Conservation (phyloP, 2,113 vertebrate species). For the Siniperca chuatsi region DNA sequence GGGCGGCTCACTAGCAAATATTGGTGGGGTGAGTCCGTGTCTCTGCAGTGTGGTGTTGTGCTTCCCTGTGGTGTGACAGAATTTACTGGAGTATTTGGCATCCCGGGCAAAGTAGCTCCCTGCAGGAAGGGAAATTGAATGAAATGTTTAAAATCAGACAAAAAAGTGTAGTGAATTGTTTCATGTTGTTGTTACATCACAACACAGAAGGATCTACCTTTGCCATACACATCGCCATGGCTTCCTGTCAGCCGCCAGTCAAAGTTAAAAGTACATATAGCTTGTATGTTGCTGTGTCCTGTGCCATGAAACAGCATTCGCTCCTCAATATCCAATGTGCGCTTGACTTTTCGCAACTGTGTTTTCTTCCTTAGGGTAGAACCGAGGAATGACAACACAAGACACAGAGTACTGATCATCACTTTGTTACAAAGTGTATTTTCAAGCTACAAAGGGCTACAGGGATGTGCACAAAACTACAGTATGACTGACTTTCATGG, state of each 20-base stretch:
- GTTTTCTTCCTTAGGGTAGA: constrained; percentile 90
- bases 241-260: constrained; percentile 97
- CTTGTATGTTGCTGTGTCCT: constrained; percentile 93
- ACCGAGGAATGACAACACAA: constrained; percentile 53
- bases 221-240: constrained; percentile 94
- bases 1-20: constrained; percentile 81
- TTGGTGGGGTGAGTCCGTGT: constrained; percentile 80
- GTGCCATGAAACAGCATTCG: constrained; percentile 98
- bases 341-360: constrained; percentile 94
- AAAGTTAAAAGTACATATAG: constrained; percentile 98
- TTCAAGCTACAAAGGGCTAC: neutral
- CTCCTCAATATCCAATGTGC: constrained; percentile 89
- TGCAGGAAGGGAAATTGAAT: constrained; percentile 67
- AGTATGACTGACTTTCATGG: neutral
- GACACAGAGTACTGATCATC: constrained; percentile 35
- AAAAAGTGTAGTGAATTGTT: neutral
- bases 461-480: neutral
- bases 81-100: constrained; percentile 94
- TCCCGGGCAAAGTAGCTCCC: constrained; percentile 97
- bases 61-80: constrained; percentile 92
- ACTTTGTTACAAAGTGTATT: constrained; percentile 4
- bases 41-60: constrained; percentile 89
- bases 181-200: neutral
- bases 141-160: neutral
- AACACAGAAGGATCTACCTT: constrained; percentile 85